Evolutionary conservation across 1,140 invertebrate species (phyloP), one percentile per base, ranked within the genome.

Genomic region (Cherax quadricarinatus): DNA sequence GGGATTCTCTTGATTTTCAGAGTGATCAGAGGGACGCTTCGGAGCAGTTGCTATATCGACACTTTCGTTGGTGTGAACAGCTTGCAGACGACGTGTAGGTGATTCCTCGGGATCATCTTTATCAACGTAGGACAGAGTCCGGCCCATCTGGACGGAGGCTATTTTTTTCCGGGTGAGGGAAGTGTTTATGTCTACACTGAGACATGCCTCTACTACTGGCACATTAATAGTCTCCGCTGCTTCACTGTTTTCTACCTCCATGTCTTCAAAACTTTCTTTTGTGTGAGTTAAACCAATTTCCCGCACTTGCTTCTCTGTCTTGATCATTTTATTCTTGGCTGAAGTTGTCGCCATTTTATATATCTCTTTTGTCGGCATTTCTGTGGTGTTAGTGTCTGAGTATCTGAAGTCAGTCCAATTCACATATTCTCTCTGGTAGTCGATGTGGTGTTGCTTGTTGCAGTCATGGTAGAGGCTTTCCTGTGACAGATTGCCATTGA

Each of bases 111-210:
- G n/a, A 18, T 91, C 89, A 53, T 91, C 89, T 49, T 81, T 80
- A 30, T 91, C 89, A 51, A 75, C 89, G 53, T 81, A 91, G 73
- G 89, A 81, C 16, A 91, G 84, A 6, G 89, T 91, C 41, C 84
- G 84, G 16, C 89, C 89, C 48, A 53, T 57, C 84, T 91, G 89
- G 7, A 91, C 75, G 10, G 89, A 91, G 84, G 53, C 53, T 41
- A 91, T 91, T 75, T 91, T 91, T 30, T 86, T 73, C 73, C 89
- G 62, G 41, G 84, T 91, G 57, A 91, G 89, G 41, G 89, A 57
- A 24, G 30, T 49, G 84, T 41, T 86, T 30, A 91, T 49, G 84
- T 91, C 89, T n/a, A 91, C 30, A 30, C 78, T 91, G 10, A 91
- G 60, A n/a, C 84, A 60, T 16, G 89, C 89, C 51, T 80, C 84